phyloP scores from a whole-genome alignment of 2,888 invertebrate species.

The Drosophila eohydei region DNA sequence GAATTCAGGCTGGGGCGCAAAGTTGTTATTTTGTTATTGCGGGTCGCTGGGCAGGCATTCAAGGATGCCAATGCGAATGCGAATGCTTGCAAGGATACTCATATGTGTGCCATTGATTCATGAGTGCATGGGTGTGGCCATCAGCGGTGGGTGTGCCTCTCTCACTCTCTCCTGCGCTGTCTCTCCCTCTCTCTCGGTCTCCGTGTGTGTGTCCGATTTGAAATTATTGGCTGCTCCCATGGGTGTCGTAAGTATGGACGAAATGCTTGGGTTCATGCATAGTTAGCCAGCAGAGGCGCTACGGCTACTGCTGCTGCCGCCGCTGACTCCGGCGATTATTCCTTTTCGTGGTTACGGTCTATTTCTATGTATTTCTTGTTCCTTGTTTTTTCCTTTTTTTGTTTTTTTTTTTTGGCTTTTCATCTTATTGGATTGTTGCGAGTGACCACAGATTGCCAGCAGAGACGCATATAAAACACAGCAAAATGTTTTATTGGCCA shows the following conservation, averaged over 20 bases:
- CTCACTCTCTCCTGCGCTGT: background rate
- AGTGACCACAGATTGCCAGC: slow-evolving; percentile 71
- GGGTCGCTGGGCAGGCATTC: slow-evolving; percentile 36
- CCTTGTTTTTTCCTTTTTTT: background rate
- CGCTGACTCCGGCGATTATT: slow-evolving; percentile 13
- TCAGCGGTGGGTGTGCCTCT: slow-evolving; percentile 14
- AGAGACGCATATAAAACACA: slow-evolving; percentile 29
- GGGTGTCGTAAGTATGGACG: slow-evolving; percentile 81
- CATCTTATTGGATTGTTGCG: slow-evolving; percentile 73
- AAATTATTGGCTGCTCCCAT: slow-evolving; percentile 81
- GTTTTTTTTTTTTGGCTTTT: slow-evolving; percentile 45
- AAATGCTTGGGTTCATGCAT: slow-evolving; percentile 68
- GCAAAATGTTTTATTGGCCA: slow-evolving; percentile 58
- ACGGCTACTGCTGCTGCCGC: background rate
- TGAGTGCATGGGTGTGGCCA: slow-evolving; percentile 56
- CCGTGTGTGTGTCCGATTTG: slow-evolving; percentile 70
- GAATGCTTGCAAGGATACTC: slow-evolving; percentile 48
- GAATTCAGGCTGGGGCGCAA: slow-evolving; percentile 48
- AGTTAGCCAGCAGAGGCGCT: slow-evolving; percentile 51
- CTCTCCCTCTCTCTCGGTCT: background rate
- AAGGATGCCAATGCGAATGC: slow-evolving; percentile 36
- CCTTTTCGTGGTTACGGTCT: slow-evolving; percentile 16
- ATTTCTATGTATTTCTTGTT: slow-evolving; percentile 10
- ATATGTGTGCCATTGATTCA: slow-evolving; percentile 77
- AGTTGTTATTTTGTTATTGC: slow-evolving; percentile 61